phyloP scores from a whole-genome alignment of 2,888 invertebrate genomes.

The Agrotis ipsilon region DNA sequence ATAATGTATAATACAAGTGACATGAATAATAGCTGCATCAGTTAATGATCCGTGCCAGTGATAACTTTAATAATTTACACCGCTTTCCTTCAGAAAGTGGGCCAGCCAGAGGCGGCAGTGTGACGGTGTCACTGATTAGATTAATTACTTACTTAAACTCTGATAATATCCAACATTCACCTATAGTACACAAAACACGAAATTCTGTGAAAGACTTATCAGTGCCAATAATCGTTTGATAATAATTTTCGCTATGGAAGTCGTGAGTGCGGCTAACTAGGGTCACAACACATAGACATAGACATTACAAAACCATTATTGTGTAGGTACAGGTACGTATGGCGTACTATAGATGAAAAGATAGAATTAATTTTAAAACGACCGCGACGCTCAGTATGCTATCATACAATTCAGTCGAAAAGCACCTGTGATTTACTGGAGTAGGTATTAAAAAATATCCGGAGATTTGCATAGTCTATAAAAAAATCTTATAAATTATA shows the following conservation, averaged over 20 bases:
- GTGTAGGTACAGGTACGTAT: too few relatives aligned
- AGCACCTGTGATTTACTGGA: too few relatives aligned
- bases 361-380: too few relatives aligned
- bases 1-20: slow-evolving; percentile 41
- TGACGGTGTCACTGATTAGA: slow-evolving; percentile 67
- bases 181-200: slow-evolving; percentile 10
- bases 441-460: too few relatives aligned
- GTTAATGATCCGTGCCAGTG: slow-evolving; percentile 74
- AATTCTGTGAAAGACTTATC: slow-evolving; percentile 20
- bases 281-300: too few relatives aligned
- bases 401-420: too few relatives aligned
- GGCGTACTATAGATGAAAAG: too few relatives aligned
- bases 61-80: slow-evolving; percentile 67
- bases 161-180: slow-evolving; percentile 8
- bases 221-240: background rate
- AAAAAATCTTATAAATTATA: too few relatives aligned
- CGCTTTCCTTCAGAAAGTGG: slow-evolving; percentile 65
- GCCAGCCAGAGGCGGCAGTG: slow-evolving; percentile 57
- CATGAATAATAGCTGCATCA: slow-evolving; percentile 64
- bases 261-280: too few relatives aligned
- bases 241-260: background rate
- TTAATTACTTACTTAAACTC: slow-evolving; percentile 41
- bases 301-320: too few relatives aligned
- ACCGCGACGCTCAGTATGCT: too few relatives aligned
- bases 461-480: too few relatives aligned